These are phyloP conservation scores for Polydrusus cervinus DNA, from an alignment of 2,888 invertebrate species.

Conservation along the genomic window DNA sequence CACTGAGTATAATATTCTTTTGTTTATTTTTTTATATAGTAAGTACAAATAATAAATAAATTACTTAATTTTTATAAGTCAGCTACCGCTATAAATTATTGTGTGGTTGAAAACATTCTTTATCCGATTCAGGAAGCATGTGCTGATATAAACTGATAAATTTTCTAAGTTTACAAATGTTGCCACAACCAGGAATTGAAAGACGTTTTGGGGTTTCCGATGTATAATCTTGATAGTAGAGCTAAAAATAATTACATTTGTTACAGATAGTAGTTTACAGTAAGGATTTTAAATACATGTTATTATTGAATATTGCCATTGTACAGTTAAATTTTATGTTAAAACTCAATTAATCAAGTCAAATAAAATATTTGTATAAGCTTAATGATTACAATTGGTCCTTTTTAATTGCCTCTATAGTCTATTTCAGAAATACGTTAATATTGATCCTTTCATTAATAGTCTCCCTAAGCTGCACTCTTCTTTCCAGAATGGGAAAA, in stretches of 20 bases:
- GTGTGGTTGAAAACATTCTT: slow-evolving; percentile 56
- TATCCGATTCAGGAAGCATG: slow-evolving; percentile 55
- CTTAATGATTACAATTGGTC: no score
- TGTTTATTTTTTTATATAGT: no score
- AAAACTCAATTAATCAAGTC: no score
- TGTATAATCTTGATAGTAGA: slow-evolving; percentile 62
- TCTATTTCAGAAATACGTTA: no score
- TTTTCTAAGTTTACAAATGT: slow-evolving; percentile 54
- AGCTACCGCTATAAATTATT: slow-evolving; percentile 1
- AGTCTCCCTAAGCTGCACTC: no score
- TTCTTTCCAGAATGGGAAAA: no score
- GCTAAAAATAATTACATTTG: slow-evolving; percentile 57
- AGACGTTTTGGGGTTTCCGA: slow-evolving; percentile 51
- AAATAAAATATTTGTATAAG: no score
- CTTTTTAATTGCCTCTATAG: no score
- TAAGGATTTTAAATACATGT: not conserved
- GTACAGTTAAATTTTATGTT: no score
- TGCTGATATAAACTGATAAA: slow-evolving; percentile 52
- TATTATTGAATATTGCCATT: no score
- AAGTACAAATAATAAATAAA: not conserved
- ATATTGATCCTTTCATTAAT: no score
- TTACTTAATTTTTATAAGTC: not conserved
- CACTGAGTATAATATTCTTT: not conserved
- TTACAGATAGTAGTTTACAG: not conserved
- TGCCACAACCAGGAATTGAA: slow-evolving; percentile 54